A percentile compares a stretch with the other conserved stretches of the same genome.
Conservation (phyloP, 2,113 vertebrate genomes). For the Empidonax traillii region DNA sequence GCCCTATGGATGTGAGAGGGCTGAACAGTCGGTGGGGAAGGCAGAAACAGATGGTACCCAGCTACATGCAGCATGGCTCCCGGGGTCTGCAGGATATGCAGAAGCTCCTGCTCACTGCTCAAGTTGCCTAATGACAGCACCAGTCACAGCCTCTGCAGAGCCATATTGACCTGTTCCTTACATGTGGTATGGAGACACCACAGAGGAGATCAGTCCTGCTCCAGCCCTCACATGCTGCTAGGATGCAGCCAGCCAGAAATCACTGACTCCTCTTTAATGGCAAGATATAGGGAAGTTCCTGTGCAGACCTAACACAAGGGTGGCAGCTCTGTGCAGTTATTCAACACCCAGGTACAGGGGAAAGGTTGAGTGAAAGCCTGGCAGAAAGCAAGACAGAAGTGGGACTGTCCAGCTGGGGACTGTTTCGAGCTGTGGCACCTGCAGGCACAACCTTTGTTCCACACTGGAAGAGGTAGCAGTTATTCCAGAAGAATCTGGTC, state of each 20-base stretch:
- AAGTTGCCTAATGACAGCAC: neutral
- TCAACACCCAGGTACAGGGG: neutral
- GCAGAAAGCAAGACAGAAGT: neutral
- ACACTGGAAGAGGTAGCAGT: neutral
- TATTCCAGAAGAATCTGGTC: neutral
- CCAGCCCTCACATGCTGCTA: neutral
- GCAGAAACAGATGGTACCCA: slow-evolving; percentile 43
- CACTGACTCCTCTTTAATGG: neutral
- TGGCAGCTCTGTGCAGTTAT: neutral
- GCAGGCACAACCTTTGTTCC: neutral
- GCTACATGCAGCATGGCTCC: neutral
- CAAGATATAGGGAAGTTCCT: neutral
- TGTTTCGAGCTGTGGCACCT: neutral
- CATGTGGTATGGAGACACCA: neutral
- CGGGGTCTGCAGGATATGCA: neutral
- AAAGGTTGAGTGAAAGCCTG: neutral
- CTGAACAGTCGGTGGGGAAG: neutral
- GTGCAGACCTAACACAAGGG: neutral
- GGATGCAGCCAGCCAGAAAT: neutral
- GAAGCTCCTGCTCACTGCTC: neutral
- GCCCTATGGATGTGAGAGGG: neutral
- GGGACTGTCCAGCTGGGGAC: neutral
- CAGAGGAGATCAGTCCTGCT: neutral
- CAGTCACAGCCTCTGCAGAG: neutral
- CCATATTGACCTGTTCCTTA: neutral